phyloP scores from a whole-genome alignment of 2,113 vertebrate species.

The Illadopsis cleaveri region DNA sequence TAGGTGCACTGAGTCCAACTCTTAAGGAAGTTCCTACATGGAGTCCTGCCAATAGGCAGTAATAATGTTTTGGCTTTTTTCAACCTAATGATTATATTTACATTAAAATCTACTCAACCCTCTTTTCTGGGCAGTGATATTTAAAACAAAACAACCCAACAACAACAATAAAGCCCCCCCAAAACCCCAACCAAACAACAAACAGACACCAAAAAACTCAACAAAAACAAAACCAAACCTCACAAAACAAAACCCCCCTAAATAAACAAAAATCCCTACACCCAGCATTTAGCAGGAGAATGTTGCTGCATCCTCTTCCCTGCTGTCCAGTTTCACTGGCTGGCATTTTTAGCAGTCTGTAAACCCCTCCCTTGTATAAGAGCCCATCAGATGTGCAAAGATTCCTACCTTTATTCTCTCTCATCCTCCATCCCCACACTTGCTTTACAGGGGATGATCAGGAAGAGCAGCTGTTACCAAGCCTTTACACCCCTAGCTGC shows the following conservation, averaged over 20 bases:
- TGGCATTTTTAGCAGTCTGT: neutral
- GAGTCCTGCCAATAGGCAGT: neutral
- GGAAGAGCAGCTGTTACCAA: neutral
- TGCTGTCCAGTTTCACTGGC: neutral
- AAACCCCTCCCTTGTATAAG: neutral
- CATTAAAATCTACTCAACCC: neutral
- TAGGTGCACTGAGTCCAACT: neutral
- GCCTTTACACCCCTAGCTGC: neutral
- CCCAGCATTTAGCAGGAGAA: neutral
- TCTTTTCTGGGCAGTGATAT: neutral
- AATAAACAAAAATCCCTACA: neutral
- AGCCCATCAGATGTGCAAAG: neutral
- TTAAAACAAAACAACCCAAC: neutral
- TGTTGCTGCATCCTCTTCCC: neutral
- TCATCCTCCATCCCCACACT: neutral
- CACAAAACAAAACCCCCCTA: no score
- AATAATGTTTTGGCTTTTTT: neutral
- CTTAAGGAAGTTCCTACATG: neutral
- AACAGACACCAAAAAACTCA: neutral
- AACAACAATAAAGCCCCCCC: neutral
- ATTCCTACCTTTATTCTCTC: neutral
- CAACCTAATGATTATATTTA: neutral
- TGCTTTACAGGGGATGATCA: neutral
- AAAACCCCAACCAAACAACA: neutral
- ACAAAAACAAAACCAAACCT: no score